Percentiles rank a stretch among this genome's conserved stretches.
phyloP scores from a whole-genome alignment of 2,113 vertebrate genomes.

The Campylomormyrus tamandua region DNA sequence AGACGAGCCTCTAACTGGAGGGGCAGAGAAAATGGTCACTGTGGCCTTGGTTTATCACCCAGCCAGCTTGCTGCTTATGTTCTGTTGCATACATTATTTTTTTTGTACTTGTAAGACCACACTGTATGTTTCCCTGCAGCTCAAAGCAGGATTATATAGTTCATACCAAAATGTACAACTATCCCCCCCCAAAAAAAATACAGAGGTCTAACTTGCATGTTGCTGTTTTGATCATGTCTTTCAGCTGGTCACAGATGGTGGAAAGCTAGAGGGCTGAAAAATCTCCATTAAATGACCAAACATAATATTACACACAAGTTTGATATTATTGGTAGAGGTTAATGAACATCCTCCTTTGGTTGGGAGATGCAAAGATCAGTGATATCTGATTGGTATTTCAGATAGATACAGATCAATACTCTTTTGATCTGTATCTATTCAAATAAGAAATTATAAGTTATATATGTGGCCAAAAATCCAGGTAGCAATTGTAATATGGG shows the following conservation, averaged over 20 bases:
- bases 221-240: not conserved
- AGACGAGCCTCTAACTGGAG: not conserved
- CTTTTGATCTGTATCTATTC: not conserved
- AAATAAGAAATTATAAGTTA: not conserved
- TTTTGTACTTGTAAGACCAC: not conserved
- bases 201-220: not conserved
- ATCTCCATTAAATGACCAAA: not conserved
- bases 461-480: not conserved
- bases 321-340: not conserved
- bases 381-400: not conserved
- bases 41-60: not conserved
- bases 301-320: not conserved
- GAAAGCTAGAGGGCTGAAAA: not conserved
- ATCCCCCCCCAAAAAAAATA: not conserved
- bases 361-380: not conserved
- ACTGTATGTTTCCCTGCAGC: not conserved
- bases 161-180: not conserved
- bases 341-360: not conserved
- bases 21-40: not conserved
- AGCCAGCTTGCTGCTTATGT: not conserved
- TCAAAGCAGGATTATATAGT: not conserved
- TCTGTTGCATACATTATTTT: not conserved
- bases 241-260: not conserved
- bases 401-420: no score
- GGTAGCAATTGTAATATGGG: constrained; percentile 1